A percentile compares a stretch with the other conserved stretches of the same genome.
Evolutionary conservation across 2,113 vertebrate species (phyloP).

Genomic region (Dascyllus trimaculatus): DNA sequence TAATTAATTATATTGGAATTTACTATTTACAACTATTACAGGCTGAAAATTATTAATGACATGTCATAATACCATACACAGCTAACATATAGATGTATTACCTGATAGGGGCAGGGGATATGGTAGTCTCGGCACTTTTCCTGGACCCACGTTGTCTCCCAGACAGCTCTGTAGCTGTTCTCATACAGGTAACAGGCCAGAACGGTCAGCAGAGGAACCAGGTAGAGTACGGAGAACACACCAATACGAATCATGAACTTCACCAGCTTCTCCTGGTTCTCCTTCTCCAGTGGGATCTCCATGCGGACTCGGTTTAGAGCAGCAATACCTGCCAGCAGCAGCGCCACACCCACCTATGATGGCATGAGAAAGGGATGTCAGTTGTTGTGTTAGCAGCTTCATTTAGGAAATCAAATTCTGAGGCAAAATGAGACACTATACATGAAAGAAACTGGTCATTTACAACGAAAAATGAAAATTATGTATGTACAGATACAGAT

Average conservation of each 20-base stretch:
- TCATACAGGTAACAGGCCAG: slow-evolving; percentile 97
- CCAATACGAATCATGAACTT: slow-evolving; percentile 99
- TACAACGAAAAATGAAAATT: no score
- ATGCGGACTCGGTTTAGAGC: slow-evolving; percentile 97
- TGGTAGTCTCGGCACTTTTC: slow-evolving; percentile 96
- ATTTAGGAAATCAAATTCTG: no score
- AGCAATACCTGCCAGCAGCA: slow-evolving; percentile 95
- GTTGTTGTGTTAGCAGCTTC: no score
- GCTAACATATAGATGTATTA: slow-evolving; percentile 48
- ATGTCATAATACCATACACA: neutral
- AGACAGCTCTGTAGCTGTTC: slow-evolving; percentile 90
- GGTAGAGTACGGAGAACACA: slow-evolving; percentile 97
- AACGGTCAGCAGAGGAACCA: slow-evolving; percentile 94
- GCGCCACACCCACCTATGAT: slow-evolving; percentile 88
- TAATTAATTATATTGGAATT: no score
- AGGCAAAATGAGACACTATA: no score
- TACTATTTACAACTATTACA: no score
- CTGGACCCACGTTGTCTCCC: slow-evolving; percentile 98
- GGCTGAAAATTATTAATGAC: no score
- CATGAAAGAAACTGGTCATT: no score
- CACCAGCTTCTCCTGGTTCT: slow-evolving; percentile 99
- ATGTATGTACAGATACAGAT: no score
- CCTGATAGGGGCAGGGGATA: slow-evolving; percentile 97
- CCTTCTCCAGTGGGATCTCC: slow-evolving; percentile 98
- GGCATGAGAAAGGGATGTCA: neutral